Evolutionary conservation across 1,140 invertebrate species (phyloP).

Genomic region (Saccostrea cuccullata): DNA sequence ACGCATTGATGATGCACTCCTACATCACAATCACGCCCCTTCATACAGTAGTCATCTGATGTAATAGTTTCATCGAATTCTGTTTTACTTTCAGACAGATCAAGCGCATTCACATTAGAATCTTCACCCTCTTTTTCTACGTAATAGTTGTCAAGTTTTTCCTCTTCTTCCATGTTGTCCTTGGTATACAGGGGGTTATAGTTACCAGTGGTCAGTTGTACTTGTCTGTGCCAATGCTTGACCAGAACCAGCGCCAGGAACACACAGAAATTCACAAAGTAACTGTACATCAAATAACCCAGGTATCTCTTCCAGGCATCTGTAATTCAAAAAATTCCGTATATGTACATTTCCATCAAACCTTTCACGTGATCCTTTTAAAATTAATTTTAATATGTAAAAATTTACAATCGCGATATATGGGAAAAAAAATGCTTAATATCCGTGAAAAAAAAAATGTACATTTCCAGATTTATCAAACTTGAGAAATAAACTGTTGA

Average conservation of each 20-base stretch:
- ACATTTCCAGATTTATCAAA: too few species aligned
- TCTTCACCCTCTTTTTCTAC: not conserved
- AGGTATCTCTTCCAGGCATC: conserved; percentile 38
- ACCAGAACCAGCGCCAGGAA: conserved; percentile 37
- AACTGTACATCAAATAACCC: conserved; percentile 28
- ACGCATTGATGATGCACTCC: not conserved
- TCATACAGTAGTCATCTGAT: not conserved
- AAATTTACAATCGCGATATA: too few species aligned
- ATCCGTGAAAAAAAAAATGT: too few species aligned
- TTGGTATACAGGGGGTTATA: not conserved
- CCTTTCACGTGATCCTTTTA: too few species aligned
- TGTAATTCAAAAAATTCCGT: not conserved
- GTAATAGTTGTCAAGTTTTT: not conserved
- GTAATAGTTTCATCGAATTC: not conserved
- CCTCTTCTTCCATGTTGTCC: not conserved
- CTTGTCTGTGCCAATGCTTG: conserved; percentile 42
- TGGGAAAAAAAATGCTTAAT: too few species aligned
- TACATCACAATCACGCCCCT: not conserved
- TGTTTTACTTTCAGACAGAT: not conserved
- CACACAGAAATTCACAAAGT: conserved; percentile 36
- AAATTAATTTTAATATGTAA: too few species aligned
- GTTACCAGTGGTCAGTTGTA: not conserved
- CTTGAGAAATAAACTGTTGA: too few species aligned
- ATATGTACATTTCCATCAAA: too few species aligned
- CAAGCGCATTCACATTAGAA: not conserved